Evolutionary conservation across 2,888 invertebrate species (phyloP).

Genomic region (Cheilosia urbana): DNA sequence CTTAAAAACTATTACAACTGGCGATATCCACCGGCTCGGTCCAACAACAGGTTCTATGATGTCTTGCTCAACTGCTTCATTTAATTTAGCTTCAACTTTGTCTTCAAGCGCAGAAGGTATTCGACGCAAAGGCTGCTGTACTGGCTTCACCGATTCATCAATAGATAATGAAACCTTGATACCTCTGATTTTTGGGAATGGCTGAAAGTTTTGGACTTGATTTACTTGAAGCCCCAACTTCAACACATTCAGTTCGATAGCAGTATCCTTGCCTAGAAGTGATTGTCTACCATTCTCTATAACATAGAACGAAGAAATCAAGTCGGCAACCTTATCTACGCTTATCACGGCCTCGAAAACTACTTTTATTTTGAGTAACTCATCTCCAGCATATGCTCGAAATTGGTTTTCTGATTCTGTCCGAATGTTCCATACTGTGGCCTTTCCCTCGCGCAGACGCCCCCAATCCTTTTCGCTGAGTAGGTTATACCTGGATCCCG

Average conservation of each 20-base stretch:
- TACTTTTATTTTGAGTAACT: slow-evolving; percentile 40
- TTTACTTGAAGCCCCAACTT: slow-evolving; percentile 48
- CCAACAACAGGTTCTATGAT: slow-evolving; percentile 53
- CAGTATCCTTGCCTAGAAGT: slow-evolving; percentile 42
- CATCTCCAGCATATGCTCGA: slow-evolving; percentile 61
- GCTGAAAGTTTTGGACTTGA: slow-evolving; percentile 33
- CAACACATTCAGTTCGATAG: slow-evolving; percentile 54
- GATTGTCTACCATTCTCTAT: slow-evolving; percentile 49
- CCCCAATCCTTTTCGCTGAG: slow-evolving; percentile 47
- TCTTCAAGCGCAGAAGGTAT: slow-evolving; percentile 78
- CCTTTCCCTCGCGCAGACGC: no score
- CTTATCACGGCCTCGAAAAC: slow-evolving; percentile 59
- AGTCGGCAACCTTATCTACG: slow-evolving; percentile 30
- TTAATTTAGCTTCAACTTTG: slow-evolving; percentile 56
- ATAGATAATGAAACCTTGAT: slow-evolving; percentile 77
- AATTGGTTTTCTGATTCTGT: slow-evolving; percentile 51
- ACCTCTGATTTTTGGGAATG: slow-evolving; percentile 77
- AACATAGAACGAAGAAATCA: slow-evolving; percentile 62
- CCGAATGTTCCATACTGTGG: slow-evolving; percentile 49
- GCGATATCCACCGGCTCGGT: slow-evolving; percentile 79
- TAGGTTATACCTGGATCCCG: slow-evolving; percentile 61
- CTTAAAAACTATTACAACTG: slow-evolving; percentile 79
- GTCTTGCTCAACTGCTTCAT: slow-evolving; percentile 73
- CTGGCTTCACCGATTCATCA: slow-evolving; percentile 76
- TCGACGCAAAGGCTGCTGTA: slow-evolving; percentile 78